Percentiles rank a stretch among this genome's conserved stretches.
Conservation (phyloP, 2,888 invertebrate species). For the Thysanoteuthis rhombus region DNA sequence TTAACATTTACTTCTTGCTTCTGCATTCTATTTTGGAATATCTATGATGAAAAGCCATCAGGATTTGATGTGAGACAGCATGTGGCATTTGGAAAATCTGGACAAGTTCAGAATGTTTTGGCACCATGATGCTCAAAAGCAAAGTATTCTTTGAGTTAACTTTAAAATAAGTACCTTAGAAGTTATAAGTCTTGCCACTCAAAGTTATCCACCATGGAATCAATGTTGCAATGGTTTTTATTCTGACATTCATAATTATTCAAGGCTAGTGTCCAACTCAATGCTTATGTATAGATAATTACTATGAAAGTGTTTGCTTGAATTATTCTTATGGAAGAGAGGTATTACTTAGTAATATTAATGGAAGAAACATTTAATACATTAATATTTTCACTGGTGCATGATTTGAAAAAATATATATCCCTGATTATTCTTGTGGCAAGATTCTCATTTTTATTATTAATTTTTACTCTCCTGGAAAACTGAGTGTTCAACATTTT, state of each 20-base stretch:
- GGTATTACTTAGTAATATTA: not conserved
- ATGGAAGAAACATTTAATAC: not conserved
- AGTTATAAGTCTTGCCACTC: too few species aligned
- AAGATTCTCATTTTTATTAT: not conserved
- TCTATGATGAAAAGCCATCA: too few species aligned
- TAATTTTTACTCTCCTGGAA: not conserved
- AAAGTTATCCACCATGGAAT: too few species aligned
- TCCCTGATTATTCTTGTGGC: not conserved
- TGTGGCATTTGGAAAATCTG: too few species aligned
- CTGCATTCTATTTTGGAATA: too few species aligned
- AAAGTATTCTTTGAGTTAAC: not conserved
- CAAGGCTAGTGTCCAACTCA: too few species aligned
- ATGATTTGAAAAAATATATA: not conserved
- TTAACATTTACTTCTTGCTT: not conserved
- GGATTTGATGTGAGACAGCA: too few species aligned
- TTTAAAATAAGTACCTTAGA: not conserved
- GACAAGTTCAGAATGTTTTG: too few species aligned
- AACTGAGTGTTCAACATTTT: constrained; percentile 24
- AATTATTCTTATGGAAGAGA: not conserved
- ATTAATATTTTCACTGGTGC: not conserved
- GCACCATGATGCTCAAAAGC: too few species aligned
- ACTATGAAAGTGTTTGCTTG: not conserved
- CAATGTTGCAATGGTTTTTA: too few species aligned
- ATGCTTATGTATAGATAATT: too few species aligned
- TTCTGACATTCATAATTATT: too few species aligned